A percentile compares a stretch with the other conserved stretches of the same genome.
Conservation (phyloP, 2,113 vertebrate genomes). For the Leptocoma aspasia region DNA sequence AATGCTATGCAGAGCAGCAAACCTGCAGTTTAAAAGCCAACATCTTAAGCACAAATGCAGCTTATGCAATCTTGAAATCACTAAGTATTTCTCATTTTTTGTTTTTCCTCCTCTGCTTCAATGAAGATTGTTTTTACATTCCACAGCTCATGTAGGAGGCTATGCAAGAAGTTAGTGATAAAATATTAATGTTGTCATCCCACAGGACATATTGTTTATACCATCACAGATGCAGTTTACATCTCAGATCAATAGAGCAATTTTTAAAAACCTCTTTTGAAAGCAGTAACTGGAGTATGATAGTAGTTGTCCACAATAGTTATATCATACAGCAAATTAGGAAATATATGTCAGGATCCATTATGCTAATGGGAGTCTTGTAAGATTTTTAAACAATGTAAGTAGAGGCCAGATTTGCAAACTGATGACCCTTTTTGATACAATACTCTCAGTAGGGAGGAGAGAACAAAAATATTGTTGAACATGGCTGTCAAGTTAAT, state of each 20-base stretch:
- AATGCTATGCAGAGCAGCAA: not conserved
- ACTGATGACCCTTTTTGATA: constrained; percentile 4
- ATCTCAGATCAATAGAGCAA: not conserved
- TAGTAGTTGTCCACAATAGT: constrained; percentile 49
- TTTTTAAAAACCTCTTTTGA: constrained; percentile 10
- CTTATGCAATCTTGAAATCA: not conserved
- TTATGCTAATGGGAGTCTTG: constrained; percentile 55
- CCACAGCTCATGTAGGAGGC: not conserved
- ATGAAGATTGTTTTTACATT: not conserved
- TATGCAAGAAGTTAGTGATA: constrained; percentile 3
- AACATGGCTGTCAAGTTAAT: constrained; percentile 31
- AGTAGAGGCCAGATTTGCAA: constrained; percentile 19
- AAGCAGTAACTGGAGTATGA: constrained; percentile 23
- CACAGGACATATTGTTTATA: constrained; percentile 22
- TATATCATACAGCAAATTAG: constrained; percentile 57
- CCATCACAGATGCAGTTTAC: constrained; percentile 15
- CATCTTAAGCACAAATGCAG: not conserved
- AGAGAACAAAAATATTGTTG: constrained; percentile 19
- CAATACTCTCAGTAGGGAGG: not conserved
- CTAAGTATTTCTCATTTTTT: not conserved
- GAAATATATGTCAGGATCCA: constrained; percentile 46
- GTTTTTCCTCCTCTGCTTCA: not conserved
- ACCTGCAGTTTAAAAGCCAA: not conserved
- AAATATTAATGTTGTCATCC: constrained; percentile 7
- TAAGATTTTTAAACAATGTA: constrained; percentile 38